Base-by-base conservation (phyloP, 2,888 invertebrate genomes). In the Eupithecia exiguata region DNA sequence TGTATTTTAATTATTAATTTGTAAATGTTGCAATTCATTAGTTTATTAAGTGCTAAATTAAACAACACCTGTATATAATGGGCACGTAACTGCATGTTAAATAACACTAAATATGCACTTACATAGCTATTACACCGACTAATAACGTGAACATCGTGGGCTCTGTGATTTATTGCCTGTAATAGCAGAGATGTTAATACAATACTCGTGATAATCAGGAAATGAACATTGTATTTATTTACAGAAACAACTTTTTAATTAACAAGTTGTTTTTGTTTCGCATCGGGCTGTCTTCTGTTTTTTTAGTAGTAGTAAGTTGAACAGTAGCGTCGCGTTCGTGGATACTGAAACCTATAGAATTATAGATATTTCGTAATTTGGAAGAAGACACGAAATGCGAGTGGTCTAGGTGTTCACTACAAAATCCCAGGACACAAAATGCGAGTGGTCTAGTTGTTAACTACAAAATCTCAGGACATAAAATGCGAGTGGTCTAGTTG, bases 61-160 rank as follows among this genome's bases (percentile, higher is more conserved):
- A 62, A 35, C 62, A 62, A 35, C 16, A 30, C 30, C 35, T 30
- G 66, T 38, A 61, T 30, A 58, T 38, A 61, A 16, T 69, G 69
- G 21, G 38, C 69, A 66, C 66, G 53, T 66, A 65, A 58, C 65
- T 66, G 46, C 53, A 38, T 46, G 38, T 71, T 66, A 38, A 46
- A 58, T 62, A 62, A 62, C 62, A 35, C 35, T 62, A 61, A 61
- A 62, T 62, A 40, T 66, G 12, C 66, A 66, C 38, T 66, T 40
- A 66, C 38, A 36, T 68, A 35, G 43, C 35, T 18, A 68, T 35
- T 49, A 68, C 38, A 46, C 30, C 5, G 46, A 35, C 46, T 18
- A 46, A 35, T 49, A 1, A 35, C 49, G 68, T 36, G 30, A 40
- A 65, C 30, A 40, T 21, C 21, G 49, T 10, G 40, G 66, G 6